A percentile compares a stretch with the other conserved stretches of the same genome.
phyloP scores from a whole-genome alignment of 2,888 invertebrate species.

The Drosophila glabriapex region DNA sequence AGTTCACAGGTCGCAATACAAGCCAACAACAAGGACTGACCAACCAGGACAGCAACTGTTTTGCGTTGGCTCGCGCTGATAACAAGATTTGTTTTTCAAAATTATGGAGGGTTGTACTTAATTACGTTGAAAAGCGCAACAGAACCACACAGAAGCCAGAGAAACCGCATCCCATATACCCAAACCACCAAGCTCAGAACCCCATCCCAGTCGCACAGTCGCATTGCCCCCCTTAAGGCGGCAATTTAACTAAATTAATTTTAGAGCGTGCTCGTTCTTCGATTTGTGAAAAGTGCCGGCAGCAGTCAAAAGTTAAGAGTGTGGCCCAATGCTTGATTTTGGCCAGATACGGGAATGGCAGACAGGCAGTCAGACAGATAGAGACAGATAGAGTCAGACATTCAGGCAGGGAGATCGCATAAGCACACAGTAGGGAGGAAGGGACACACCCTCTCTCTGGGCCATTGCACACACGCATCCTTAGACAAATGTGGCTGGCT shows the following conservation, averaged over 20 bases:
- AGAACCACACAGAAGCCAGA: constrained; percentile 47
- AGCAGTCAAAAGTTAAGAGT: constrained; percentile 67
- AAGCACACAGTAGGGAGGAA: constrained; percentile 1
- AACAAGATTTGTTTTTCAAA: constrained; percentile 79
- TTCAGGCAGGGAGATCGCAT: constrained; percentile 12
- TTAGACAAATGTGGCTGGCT: constrained; percentile 66
- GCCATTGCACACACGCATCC: constrained; percentile 52
- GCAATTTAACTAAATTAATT: constrained; percentile 79
- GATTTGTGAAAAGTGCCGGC: constrained; percentile 49
- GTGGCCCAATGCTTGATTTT: constrained; percentile 61
- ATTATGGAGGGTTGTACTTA: constrained; percentile 71
- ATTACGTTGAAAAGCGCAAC: constrained; percentile 79
- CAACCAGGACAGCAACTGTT: constrained; percentile 56
- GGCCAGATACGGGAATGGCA: constrained; percentile 53
- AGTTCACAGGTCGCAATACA: constrained; percentile 20
- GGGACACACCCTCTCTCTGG: constrained; percentile 31
- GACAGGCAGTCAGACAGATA: constrained; percentile 2
- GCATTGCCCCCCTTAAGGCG: constrained; percentile 14
- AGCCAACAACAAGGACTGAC: constrained; percentile 22
- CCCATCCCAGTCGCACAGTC: background rate
- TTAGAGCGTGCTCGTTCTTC: constrained; percentile 73
- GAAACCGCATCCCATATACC: constrained; percentile 14
- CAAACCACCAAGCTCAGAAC: constrained; percentile 8
- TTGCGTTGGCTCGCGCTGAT: constrained; percentile 74
- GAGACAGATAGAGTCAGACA: constrained; percentile 4